Conservation (phyloP, 2,888 invertebrate genomes). For the Tupiocoris notatus region DNA sequence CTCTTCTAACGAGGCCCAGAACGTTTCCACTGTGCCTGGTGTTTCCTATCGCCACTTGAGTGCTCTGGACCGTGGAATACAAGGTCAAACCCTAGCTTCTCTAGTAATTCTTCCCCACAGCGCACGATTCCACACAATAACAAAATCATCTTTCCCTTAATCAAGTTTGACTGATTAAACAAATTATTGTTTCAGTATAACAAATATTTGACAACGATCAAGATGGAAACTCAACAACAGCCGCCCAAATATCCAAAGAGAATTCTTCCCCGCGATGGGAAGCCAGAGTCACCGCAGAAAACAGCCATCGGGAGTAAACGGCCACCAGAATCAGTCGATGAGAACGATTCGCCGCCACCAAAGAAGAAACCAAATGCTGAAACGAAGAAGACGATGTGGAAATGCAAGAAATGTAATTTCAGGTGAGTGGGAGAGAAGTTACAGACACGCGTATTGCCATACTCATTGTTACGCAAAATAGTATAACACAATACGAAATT, state of each 20-base stretch:
- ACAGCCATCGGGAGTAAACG: conserved; percentile 44
- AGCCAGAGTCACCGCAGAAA: conserved; percentile 11
- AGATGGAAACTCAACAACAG: conserved; percentile 37
- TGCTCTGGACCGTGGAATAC: too few relatives aligned
- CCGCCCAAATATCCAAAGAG: conserved; percentile 32
- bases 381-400: conserved; percentile 75
- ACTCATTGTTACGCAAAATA: too few relatives aligned
- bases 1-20: too few relatives aligned
- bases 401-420: conserved; percentile 87
- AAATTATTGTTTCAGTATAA: conserved; percentile 73
- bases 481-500: too few relatives aligned
- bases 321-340: conserved; percentile 41
- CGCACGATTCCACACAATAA: too few relatives aligned
- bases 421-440: conserved; percentile 67
- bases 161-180: too few relatives aligned
- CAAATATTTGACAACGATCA: conserved; percentile 76
- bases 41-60: too few relatives aligned
- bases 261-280: conserved; percentile 38
- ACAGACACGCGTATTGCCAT: too few relatives aligned
- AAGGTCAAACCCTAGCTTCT: too few relatives aligned
- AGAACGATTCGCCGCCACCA: conserved; percentile 39
- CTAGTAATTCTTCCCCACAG: too few relatives aligned
- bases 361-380: conserved; percentile 54
- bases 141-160: too few relatives aligned
- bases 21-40: too few relatives aligned